Evolutionary conservation across 2,888 invertebrate species (phyloP).

Genomic region (Parelbella ahira): DNA sequence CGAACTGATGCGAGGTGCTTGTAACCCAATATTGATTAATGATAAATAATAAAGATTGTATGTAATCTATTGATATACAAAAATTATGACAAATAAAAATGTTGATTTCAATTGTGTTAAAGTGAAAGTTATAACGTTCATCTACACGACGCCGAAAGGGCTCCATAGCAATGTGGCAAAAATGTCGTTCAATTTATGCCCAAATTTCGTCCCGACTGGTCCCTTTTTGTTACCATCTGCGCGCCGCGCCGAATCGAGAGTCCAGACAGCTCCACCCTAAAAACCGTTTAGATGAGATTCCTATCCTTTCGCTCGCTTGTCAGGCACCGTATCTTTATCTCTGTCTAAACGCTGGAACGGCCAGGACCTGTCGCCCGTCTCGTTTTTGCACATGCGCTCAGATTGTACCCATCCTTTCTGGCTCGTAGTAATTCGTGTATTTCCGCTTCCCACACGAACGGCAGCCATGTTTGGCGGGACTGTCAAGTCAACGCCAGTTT

Average conservation of each 20-base stretch:
- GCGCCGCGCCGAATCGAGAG: constrained; percentile 60
- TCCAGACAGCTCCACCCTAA: constrained; percentile 81
- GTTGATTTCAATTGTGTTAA: too few species aligned
- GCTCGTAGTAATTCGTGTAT: constrained; percentile 74
- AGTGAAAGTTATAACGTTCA: constrained; percentile 20
- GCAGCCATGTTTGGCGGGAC: constrained; percentile 79
- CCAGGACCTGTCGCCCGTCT: constrained; percentile 69
- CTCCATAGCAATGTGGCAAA: constrained; percentile 59
- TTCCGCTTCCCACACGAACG: constrained; percentile 76
- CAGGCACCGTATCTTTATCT: constrained; percentile 61
- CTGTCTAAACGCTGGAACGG: constrained; percentile 61
- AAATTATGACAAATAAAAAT: too few species aligned
- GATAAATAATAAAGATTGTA: too few species aligned
- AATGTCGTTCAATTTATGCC: constrained; percentile 78
- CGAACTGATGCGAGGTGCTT: too few species aligned
- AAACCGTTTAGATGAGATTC: constrained; percentile 71
- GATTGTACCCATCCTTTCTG: constrained; percentile 69
- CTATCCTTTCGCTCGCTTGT: constrained; percentile 65
- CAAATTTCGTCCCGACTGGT: constrained; percentile 70
- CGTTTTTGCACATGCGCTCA: constrained; percentile 62
- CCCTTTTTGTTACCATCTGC: constrained; percentile 79
- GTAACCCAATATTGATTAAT: too few species aligned
- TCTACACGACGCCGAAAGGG: constrained; percentile 38
- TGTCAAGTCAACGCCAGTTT: constrained; percentile 77
- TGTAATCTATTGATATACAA: too few species aligned